These are phyloP conservation scores for Dasypogon diadema DNA, from an alignment of 2,888 invertebrate species.

Conservation along the genomic window DNA sequence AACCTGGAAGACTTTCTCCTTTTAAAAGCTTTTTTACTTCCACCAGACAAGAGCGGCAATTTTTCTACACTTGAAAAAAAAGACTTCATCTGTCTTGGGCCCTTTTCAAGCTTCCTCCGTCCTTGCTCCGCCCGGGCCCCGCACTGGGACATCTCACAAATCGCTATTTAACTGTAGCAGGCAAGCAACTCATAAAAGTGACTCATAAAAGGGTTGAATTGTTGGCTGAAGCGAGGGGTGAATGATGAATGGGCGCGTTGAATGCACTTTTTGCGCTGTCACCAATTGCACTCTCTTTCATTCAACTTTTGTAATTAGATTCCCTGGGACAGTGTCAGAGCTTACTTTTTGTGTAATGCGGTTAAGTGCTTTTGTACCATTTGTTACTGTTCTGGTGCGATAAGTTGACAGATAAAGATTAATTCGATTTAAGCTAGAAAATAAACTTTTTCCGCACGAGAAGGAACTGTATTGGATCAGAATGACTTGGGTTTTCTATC, in stretches of 20 bases:
- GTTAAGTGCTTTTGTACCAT: background rate
- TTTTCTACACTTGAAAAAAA: background rate
- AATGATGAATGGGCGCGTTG: background rate
- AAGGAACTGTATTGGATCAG: too few species aligned
- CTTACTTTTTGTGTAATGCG: background rate
- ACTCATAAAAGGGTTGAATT: background rate
- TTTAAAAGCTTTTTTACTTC: background rate
- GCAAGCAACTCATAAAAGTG: background rate
- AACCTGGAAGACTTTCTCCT: background rate
- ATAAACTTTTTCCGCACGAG: background rate
- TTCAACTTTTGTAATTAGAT: background rate
- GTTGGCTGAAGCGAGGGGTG: background rate
- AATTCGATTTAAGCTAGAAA: background rate
- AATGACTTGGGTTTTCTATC: too few species aligned
- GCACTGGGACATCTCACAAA: background rate
- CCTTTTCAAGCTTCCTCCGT: background rate
- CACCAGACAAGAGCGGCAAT: background rate
- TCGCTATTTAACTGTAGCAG: background rate
- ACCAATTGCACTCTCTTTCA: background rate
- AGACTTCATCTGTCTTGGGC: background rate
- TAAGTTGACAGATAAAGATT: background rate
- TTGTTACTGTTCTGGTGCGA: background rate
- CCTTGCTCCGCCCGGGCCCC: background rate
- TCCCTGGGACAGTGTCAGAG: background rate
- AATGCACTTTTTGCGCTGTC: background rate